Percentiles rank a stretch among this genome's conserved stretches.
Conservation (phyloP, 2,797 vertebrate species). For the Lates japonicus region DNA sequence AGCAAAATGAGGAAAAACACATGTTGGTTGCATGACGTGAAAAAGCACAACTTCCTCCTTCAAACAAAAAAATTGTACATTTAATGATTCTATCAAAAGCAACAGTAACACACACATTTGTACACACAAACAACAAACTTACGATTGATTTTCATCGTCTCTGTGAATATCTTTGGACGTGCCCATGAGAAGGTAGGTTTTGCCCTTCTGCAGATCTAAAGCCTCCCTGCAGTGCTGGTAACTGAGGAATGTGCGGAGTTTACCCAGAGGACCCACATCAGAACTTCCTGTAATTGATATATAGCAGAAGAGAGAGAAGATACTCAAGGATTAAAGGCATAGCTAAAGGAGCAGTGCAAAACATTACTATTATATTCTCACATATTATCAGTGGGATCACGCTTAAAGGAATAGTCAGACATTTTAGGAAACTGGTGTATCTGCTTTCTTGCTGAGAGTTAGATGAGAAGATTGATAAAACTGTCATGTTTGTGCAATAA, state of each 20-base stretch:
- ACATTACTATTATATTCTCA: background rate
- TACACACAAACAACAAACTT: conserved; percentile 40
- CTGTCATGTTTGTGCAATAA: background rate
- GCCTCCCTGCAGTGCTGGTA: conserved; percentile 74
- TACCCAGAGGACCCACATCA: conserved; percentile 59
- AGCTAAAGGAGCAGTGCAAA: background rate
- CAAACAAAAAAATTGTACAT: background rate
- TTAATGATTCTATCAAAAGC: background rate
- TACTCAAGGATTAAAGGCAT: background rate
- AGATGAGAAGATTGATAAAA: background rate
- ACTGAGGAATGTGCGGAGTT: conserved; percentile 73
- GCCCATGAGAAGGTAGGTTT: conserved; percentile 85
- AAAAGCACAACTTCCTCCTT: background rate
- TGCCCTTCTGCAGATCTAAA: conserved; percentile 56
- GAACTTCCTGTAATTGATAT: conserved; percentile 63
- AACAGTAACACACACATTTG: background rate
- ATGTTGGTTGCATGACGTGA: background rate
- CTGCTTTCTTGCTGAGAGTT: background rate
- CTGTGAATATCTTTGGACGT: conserved; percentile 62
- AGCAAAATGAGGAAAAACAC: conserved; percentile 13
- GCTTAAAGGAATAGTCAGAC: background rate
- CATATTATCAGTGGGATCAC: background rate
- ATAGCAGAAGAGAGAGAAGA: background rate
- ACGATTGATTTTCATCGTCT: conserved; percentile 22
- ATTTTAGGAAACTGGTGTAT: background rate